Percentiles rank a stretch among this genome's conserved stretches.
Evolutionary conservation across 2,888 invertebrate species (phyloP).

Genomic region (Nowickia ferox): DNA sequence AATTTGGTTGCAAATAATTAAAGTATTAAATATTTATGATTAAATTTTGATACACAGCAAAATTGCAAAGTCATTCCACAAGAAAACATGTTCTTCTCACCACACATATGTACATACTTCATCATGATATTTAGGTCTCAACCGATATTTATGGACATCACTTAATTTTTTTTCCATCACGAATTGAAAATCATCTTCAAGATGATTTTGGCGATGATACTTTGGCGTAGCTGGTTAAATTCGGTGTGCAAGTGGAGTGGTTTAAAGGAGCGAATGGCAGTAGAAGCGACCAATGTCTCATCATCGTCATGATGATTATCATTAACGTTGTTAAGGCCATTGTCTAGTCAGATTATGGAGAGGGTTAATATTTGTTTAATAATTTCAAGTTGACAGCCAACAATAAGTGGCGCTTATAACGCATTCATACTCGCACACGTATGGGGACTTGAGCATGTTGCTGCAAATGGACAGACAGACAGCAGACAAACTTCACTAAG

Average conservation of each 20-base stretch:
- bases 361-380: constrained; percentile 83
- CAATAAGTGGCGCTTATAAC: constrained; percentile 81
- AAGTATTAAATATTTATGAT: constrained; percentile 58
- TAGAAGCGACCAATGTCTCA: constrained; percentile 40
- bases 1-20: constrained; percentile 62
- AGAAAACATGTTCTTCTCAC: constrained; percentile 35
- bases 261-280: constrained; percentile 27
- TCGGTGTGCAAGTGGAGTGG: not conserved
- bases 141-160: constrained; percentile 32
- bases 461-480: not conserved
- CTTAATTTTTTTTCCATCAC: constrained; percentile 41
- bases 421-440: constrained; percentile 54
- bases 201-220: constrained; percentile 50
- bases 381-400: constrained; percentile 82
- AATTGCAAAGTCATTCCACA: constrained; percentile 44
- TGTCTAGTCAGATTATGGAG: constrained; percentile 74
- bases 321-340: constrained; percentile 59
- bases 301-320: constrained; percentile 49
- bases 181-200: constrained; percentile 56
- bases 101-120: not conserved
- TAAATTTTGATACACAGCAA: constrained; percentile 26
- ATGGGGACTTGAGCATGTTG: not conserved
- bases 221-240: constrained; percentile 45
- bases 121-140: constrained; percentile 1
- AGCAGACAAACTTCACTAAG: constrained; percentile 4